phyloP scores from a whole-genome alignment of 1,140 invertebrate genomes.

The Zaprionus nigranus region DNA sequence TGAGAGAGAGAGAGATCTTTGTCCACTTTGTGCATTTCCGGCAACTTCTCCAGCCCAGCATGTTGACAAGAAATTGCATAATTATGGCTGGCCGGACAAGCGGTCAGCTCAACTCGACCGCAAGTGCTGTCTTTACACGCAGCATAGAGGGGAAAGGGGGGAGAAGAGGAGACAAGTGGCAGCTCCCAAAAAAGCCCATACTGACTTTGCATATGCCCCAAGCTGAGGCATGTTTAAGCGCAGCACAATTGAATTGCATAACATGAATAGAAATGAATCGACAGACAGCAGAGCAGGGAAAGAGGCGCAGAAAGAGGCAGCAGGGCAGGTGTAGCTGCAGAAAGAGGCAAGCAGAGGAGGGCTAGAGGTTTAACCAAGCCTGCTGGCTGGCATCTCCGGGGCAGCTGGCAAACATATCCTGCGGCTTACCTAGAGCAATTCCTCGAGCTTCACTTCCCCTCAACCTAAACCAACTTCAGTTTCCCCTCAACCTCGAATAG shows the following conservation, averaged over 20 bases:
- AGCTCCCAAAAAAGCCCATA: conserved; percentile 36
- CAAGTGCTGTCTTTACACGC: conserved; percentile 78
- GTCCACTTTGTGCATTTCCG: conserved; percentile 70
- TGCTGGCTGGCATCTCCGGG: neutral
- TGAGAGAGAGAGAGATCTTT: neutral
- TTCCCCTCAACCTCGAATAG: neutral
- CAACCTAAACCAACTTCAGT: neutral
- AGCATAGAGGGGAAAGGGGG: neutral
- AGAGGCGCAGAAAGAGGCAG: neutral
- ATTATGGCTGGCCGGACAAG: conserved; percentile 83
- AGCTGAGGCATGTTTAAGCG: conserved; percentile 48
- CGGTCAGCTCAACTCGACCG: conserved; percentile 81
- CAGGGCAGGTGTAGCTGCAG: too few species aligned
- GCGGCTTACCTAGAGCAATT: conserved; percentile 46
- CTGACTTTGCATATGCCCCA: conserved; percentile 49
- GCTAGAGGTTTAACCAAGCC: neutral
- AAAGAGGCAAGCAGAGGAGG: neutral
- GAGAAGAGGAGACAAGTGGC: neutral
- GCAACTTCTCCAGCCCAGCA: conserved; percentile 53
- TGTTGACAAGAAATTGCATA: conserved; percentile 84
- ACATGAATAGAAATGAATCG: conserved; percentile 82
- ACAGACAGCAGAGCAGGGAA: conserved; percentile 31
- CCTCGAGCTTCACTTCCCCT: neutral
- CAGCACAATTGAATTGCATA: conserved; percentile 78
- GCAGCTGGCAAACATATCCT: conserved; percentile 57